A percentile compares a stretch with the other conserved stretches of the same genome.
Conservation (phyloP, 2,888 invertebrate genomes). For the Lutraria lutraria region DNA sequence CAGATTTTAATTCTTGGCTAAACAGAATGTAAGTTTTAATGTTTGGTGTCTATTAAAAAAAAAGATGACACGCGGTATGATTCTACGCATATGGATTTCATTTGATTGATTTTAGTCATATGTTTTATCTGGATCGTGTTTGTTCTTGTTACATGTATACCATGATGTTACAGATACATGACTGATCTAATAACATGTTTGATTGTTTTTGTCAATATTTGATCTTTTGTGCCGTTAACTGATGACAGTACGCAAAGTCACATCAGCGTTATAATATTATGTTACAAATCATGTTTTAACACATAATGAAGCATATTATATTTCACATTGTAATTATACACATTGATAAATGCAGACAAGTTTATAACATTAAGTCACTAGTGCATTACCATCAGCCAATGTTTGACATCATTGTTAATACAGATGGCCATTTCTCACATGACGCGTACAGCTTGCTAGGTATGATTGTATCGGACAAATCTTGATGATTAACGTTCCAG, state of each 20-base stretch:
- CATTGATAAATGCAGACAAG: slow-evolving; percentile 33
- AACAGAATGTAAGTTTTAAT: too few relatives aligned
- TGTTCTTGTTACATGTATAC: neutral
- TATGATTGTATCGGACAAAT: slow-evolving; percentile 22
- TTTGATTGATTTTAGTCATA: too few relatives aligned
- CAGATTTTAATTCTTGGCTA: too few relatives aligned
- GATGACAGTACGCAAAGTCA: neutral
- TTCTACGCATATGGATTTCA: too few relatives aligned
- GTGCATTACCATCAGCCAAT: slow-evolving; percentile 13
- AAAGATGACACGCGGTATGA: too few relatives aligned
- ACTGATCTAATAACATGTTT: neutral
- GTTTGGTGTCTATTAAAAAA: too few relatives aligned
- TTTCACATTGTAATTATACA: slow-evolving; percentile 17
- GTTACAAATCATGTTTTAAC: slow-evolving; percentile 1
- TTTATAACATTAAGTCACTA: slow-evolving; percentile 7
- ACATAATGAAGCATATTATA: slow-evolving; percentile 29
- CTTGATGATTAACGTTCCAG: slow-evolving; percentile 39
- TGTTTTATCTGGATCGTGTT: neutral
- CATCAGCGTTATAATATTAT: slow-evolving; percentile 2
- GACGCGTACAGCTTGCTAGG: slow-evolving; percentile 21
- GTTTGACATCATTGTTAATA: slow-evolving; percentile 23
- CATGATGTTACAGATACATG: neutral
- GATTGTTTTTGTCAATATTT: neutral
- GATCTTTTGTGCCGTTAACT: neutral
- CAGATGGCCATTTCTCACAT: slow-evolving; percentile 38